phyloP scores from a whole-genome alignment of 2,888 invertebrate species.

The Podotricha telesiphe region DNA sequence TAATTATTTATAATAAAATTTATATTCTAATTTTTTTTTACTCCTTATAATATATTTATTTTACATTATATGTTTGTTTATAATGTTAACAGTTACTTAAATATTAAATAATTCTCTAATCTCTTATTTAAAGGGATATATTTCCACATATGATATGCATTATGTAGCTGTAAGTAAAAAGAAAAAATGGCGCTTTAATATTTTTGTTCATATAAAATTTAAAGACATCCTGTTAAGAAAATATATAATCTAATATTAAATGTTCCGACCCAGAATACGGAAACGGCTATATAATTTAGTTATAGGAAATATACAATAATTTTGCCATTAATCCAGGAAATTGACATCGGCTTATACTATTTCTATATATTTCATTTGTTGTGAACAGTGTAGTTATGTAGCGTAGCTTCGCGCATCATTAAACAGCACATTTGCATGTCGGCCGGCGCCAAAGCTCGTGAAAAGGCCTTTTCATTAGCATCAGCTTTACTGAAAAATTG shows the following conservation, averaged over 20 bases:
- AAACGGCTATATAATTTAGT: neutral
- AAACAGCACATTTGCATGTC: conserved; percentile 74
- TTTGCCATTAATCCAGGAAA: neutral
- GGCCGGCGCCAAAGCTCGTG: conserved; percentile 80
- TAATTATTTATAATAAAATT: conserved; percentile 46
- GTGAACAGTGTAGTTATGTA: conserved; percentile 56
- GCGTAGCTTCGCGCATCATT: conserved; percentile 77
- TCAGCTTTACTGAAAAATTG: conserved; percentile 76
- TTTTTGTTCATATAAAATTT: neutral
- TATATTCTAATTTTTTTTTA: too few relatives aligned
- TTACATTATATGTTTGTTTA: too few relatives aligned
- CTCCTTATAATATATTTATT: too few relatives aligned
- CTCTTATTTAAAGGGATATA: too few relatives aligned
- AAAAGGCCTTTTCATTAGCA: conserved; percentile 82
- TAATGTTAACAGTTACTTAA: too few relatives aligned
- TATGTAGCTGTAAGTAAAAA: too few relatives aligned
- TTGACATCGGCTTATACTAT: neutral
- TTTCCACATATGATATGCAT: too few relatives aligned
- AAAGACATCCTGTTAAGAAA: neutral
- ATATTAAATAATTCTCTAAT: too few relatives aligned
- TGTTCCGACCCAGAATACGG: too few relatives aligned
- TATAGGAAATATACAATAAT: neutral
- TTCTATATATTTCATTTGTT: conserved; percentile 25
- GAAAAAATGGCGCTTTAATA: neutral
- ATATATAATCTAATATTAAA: neutral